Evolutionary conservation across 1,140 invertebrate species (phyloP).

Genomic region (Helicoverpa armigera): DNA sequence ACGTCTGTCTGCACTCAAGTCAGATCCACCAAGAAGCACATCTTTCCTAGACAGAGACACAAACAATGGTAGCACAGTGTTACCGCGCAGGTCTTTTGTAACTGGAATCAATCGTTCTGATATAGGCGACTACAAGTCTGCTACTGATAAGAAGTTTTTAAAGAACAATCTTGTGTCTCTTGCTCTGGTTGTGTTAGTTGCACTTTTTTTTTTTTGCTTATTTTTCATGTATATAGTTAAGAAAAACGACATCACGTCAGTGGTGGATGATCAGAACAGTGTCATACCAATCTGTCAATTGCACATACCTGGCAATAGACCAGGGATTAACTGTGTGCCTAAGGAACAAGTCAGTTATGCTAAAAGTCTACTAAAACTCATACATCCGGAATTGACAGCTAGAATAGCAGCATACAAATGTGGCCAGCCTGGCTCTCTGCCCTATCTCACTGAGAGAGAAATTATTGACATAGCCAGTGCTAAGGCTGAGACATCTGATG

Average conservation of each 20-base stretch:
- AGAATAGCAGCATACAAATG: conserved; percentile 88
- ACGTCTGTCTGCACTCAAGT: conserved; percentile 86
- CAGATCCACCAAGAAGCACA: conserved; percentile 77
- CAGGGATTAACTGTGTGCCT: conserved; percentile 88
- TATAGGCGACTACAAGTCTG: conserved; percentile 82
- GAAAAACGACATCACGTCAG: conserved; percentile 83
- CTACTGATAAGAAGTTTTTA: conserved; percentile 83
- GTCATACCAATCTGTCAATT: conserved; percentile 87
- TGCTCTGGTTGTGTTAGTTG: conserved; percentile 87
- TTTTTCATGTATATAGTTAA: conserved; percentile 90
- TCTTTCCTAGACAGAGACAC: conserved; percentile 74
- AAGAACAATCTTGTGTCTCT: conserved; percentile 90
- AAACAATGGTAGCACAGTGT: conserved; percentile 75
- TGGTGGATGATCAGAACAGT: conserved; percentile 85
- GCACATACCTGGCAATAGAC: conserved; percentile 79
- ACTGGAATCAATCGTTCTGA: conserved; percentile 78
- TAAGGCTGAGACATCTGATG: conserved; percentile 70
- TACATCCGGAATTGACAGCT: conserved; percentile 87
- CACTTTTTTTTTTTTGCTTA: conserved; percentile 89
- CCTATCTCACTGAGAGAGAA: conserved; percentile 88
- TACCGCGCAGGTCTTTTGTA: conserved; percentile 76
- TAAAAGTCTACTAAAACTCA: conserved; percentile 87
- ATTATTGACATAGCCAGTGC: conserved; percentile 83
- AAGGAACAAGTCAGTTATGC: conserved; percentile 87
- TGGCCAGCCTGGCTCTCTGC: conserved; percentile 79